Evolutionary conservation across 2,113 vertebrate genomes (phyloP), one percentile per base, ranked within the genome.

Genomic region (Caretta caretta): DNA sequence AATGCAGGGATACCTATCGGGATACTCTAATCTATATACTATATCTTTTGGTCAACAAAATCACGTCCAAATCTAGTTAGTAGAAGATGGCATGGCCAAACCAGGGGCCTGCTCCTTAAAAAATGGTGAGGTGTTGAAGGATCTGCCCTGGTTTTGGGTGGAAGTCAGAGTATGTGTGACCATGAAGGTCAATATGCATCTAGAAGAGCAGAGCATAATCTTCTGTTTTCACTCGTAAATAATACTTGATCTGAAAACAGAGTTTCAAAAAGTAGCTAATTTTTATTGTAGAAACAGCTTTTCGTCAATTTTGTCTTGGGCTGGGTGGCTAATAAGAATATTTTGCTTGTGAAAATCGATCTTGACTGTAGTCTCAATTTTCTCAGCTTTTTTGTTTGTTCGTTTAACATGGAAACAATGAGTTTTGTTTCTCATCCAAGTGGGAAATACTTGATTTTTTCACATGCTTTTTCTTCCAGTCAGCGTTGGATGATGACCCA

Each of bases 151-250:
- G 22, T 78, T 78, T 48, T 78, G 75, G 42, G 25, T 48, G 27
- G 10, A 17, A 90, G 82, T 62, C 49, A 46, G 8, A 57, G 24
- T 46, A 57, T 83, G 38, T 83, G 6, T 72, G 8, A 22, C 80
- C 88, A 49, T 4, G 48, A 1, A 42, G 10, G 0, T 20, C 6
- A 10, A 6, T 27, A 10, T 0, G 1, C 46, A 17, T 7, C 72
- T 88, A 27, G 65, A 83, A 93, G 38, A 85, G 69, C 2, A 50
- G 14, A 7, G 1, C 0, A 88, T 87, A 76, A 6, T 3, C 83
- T 91, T 50, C n/a, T 2, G 0, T 38, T 88, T 87, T 81, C 9
- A 92, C 46, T 62, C 27, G 81, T 56, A 90, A 86, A 56, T n/a
- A 46, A 93, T 46, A 50, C 90, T 93, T 35, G 54, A 6, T 3